Percentiles rank a stretch among this genome's conserved stretches.
Conservation (phyloP, 2,797 vertebrate genomes). For the Hoplostethus mediterraneus region DNA sequence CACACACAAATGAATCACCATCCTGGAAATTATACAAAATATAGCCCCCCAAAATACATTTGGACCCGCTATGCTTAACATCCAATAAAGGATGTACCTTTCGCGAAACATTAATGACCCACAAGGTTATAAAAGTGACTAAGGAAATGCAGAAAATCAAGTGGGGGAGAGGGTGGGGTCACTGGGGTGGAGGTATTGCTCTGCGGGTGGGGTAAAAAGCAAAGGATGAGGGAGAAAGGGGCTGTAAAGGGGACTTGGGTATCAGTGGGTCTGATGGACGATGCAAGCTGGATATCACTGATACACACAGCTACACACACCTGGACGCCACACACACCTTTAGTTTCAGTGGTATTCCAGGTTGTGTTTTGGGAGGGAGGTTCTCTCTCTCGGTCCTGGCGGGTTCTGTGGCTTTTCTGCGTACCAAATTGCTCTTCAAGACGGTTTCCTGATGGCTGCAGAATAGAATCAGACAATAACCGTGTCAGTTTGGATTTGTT, state of each 20-base stretch:
- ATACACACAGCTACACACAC: not conserved
- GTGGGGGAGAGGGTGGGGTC: not conserved
- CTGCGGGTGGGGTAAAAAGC: not conserved
- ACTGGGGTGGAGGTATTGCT: not conserved
- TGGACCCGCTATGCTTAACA: conserved; percentile 15
- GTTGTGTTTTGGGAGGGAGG: conserved; percentile 55
- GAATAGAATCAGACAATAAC: conserved; percentile 22
- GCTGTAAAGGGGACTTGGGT: no score
- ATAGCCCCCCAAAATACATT: not conserved
- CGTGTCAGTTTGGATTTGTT: not conserved
- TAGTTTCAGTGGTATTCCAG: conserved; percentile 74
- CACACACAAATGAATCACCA: conserved; percentile 25
- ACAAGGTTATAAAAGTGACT: conserved; percentile 32
- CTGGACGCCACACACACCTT: conserved; percentile 73
- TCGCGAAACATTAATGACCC: not conserved
- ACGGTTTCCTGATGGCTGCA: conserved; percentile 72
- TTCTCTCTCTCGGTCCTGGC: conserved; percentile 71
- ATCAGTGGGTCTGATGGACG: not conserved
- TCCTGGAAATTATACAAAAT: conserved; percentile 25
- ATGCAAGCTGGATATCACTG: conserved; percentile 1
- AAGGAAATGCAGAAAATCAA: conserved; percentile 13
- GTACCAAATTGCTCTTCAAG: conserved; percentile 71
- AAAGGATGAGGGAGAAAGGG: conserved; percentile 7
- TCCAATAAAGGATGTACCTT: conserved; percentile 17
- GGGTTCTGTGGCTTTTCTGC: conserved; percentile 64